Conservation (phyloP, 2,888 invertebrate species). For the Xanthorhoe designata region DNA sequence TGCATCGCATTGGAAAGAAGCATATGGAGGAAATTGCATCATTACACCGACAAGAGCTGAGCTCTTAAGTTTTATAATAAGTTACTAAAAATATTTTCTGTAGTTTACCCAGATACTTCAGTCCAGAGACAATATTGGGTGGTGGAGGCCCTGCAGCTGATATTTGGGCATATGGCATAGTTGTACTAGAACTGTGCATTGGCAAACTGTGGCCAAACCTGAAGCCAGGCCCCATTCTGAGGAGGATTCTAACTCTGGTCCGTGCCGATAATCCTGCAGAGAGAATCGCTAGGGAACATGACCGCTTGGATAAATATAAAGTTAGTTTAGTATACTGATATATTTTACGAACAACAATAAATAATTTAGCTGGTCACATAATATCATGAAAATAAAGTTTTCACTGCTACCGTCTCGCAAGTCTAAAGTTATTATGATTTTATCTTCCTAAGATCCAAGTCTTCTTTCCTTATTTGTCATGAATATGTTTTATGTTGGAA, state of each 20-base stretch:
- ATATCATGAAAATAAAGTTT: too few relatives aligned
- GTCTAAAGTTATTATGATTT: too few relatives aligned
- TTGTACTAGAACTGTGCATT: conserved; percentile 92
- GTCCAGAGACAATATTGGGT: conserved; percentile 92
- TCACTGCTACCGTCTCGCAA: too few relatives aligned
- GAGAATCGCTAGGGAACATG: conserved; percentile 92
- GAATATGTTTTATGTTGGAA: too few relatives aligned
- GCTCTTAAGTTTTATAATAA: too few relatives aligned
- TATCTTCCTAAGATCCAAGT: too few relatives aligned
- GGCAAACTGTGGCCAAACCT: conserved; percentile 90
- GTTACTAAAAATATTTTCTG: conserved; percentile 51
- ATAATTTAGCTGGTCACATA: neutral
- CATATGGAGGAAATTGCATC: too few relatives aligned
- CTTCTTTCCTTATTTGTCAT: too few relatives aligned
- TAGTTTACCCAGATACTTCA: conserved; percentile 91
- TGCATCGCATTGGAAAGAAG: too few relatives aligned
- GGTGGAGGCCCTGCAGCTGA: conserved; percentile 93
- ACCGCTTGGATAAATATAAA: conserved; percentile 87
- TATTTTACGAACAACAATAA: neutral
- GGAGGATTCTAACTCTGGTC: conserved; percentile 91
- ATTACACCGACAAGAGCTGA: too few relatives aligned
- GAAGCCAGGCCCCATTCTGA: conserved; percentile 90
- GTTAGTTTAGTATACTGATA: conserved; percentile 60
- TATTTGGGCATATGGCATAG: conserved; percentile 97
- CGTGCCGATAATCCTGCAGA: conserved; percentile 84